Evolutionary conservation across 2,888 invertebrate genomes (phyloP), one percentile per base, ranked within the genome.

Genomic region (Hemaris fuciformis): DNA sequence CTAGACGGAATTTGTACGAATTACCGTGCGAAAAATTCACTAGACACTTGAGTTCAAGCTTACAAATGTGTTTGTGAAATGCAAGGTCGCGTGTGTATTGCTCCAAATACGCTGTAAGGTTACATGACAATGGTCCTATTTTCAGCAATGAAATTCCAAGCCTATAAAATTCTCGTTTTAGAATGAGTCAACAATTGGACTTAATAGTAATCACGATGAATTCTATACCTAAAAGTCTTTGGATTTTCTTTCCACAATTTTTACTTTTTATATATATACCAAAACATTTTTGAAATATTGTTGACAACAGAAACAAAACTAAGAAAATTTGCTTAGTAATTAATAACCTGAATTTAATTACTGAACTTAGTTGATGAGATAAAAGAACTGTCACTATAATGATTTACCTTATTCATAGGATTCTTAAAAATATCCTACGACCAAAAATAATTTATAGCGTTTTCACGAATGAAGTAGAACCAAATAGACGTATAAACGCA

Each of bases 401-500:
- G 2, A 34, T 34, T 6, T 5, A n/a, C n/a, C n/a, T n/a, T 34
- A 2, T 13, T 34, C 7, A 34, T 13, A 34, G 22, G 13, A 3
- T 5, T 10, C 22, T 45, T 22, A 45, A 45, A 23, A 22, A 20
- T n/a, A n/a, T n/a, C n/a, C n/a, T 6, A 22, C 23, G 23, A 20
- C 45, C 13, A 8, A 4, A 6, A 45, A 45, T 45, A 22, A 42
- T 42, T 25, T 34, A 58, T 43, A 43, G 15, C 18, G 43, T 18
- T 23, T 34, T 23, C 34, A 46, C 20, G 45, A 31, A 45, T 59
- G 23, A 13, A 56, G 18, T 43, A 43, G 23, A 45, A 42, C 56
- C 10, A 61, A 57, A 61, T 57, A 61, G 57, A 61, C 43, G 34
- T 43, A 45, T 2, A 56, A 56, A 22, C 34, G 56, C 59, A 56